A percentile compares a stretch with the other conserved stretches of the same genome.
Conservation (phyloP, 1,140 invertebrate genomes). For the Nasonia longicornis region DNA sequence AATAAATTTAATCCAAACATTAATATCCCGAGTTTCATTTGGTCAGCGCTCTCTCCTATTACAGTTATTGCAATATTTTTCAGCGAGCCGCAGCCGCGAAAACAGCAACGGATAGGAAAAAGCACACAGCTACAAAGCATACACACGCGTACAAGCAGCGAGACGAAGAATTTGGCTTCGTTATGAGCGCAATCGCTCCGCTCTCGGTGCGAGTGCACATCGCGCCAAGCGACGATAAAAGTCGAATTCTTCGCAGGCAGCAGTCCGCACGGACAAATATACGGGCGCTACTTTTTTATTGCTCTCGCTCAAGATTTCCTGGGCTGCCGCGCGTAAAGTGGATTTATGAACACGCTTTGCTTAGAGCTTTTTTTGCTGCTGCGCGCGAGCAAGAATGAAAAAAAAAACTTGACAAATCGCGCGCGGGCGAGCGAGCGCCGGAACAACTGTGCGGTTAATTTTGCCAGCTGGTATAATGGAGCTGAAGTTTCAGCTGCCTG, state of each 20-base stretch:
- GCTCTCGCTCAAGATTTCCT: constrained; percentile 35
- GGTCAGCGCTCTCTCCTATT: neutral
- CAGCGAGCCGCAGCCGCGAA: neutral
- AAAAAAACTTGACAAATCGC: constrained; percentile 29
- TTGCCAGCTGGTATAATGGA: constrained; percentile 19
- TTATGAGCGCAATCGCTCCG: neutral
- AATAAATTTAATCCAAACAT: constrained; percentile 6
- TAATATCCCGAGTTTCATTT: neutral
- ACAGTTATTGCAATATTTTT: constrained; percentile 12
- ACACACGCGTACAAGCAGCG: neutral
- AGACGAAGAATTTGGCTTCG: constrained; percentile 31
- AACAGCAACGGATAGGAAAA: neutral
- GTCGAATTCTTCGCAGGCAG: constrained; percentile 33
- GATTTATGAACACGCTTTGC: constrained; percentile 41
- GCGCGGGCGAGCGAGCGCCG: neutral
- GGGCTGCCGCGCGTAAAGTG: constrained; percentile 15
- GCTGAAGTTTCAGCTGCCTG: constrained; percentile 1
- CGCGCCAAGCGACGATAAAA: constrained; percentile 32
- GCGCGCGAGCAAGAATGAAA: neutral
- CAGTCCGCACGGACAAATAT: constrained; percentile 13
- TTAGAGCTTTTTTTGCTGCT: constrained; percentile 23
- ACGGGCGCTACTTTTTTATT: constrained; percentile 14
- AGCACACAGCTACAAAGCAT: neutral
- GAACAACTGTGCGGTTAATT: constrained; percentile 26
- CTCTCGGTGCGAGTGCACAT: neutral